Evolutionary conservation across 2,113 vertebrate genomes (phyloP).

Genomic region (Corythornis cristatus): DNA sequence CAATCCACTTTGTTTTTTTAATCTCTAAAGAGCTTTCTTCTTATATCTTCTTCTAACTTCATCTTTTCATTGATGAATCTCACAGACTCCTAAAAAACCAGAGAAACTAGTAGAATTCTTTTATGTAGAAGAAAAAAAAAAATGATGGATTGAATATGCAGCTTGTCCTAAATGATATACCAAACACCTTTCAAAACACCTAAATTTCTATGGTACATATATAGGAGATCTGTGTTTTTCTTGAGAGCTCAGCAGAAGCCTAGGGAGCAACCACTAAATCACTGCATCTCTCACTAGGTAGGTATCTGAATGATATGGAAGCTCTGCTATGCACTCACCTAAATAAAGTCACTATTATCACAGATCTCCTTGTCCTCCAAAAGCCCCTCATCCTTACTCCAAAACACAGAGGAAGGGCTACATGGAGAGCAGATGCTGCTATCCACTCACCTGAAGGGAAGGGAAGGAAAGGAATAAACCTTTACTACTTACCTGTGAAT

Average conservation of each 20-base stretch:
- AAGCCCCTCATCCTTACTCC: not conserved
- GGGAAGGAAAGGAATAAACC: not conserved
- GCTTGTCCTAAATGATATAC: not conserved
- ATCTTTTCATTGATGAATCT: not conserved
- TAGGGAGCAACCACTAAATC: not conserved
- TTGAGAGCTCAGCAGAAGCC: not conserved
- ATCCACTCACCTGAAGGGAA: not conserved
- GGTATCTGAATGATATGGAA: fast-evolving
- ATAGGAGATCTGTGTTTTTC: not conserved
- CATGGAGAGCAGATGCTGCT: not conserved
- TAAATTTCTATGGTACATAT: not conserved
- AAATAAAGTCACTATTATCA: not conserved
- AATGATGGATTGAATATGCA: not conserved
- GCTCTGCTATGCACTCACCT: not conserved
- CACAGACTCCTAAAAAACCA: not conserved
- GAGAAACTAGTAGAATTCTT: not conserved
- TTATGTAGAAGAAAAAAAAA: not conserved
- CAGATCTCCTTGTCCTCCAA: not conserved
- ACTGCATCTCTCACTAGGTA: not conserved
- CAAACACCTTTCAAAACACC: not conserved
- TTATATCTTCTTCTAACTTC: not conserved
- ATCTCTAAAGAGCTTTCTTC: not conserved
- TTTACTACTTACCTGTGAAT: not conserved
- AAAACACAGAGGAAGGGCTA: not conserved
- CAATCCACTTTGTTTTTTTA: not conserved